phyloP scores from a whole-genome alignment of 2,113 vertebrate genomes.

The Cariama cristata region DNA sequence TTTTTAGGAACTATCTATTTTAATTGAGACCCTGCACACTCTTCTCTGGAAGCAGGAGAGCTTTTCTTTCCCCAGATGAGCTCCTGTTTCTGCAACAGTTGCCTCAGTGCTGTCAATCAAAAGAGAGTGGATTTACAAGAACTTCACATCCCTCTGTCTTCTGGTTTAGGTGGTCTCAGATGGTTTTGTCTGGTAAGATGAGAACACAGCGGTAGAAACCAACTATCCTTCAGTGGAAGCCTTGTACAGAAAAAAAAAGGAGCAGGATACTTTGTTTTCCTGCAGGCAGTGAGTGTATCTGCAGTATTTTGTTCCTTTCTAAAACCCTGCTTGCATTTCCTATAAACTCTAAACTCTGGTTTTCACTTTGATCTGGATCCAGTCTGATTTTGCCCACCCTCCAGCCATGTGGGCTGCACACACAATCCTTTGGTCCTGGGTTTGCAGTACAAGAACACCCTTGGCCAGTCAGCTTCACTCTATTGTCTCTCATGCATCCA shows the following conservation, averaged over 20 bases:
- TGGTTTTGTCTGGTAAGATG: neutral
- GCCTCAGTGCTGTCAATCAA: neutral
- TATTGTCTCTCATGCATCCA: accelerated
- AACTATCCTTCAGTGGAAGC: neutral
- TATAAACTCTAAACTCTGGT: accelerated
- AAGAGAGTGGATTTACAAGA: neutral
- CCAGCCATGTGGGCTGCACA: neutral
- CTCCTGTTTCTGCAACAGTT: neutral
- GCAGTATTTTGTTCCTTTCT: neutral
- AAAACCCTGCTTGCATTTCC: neutral
- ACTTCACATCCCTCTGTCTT: neutral
- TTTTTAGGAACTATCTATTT: neutral
- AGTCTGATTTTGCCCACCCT: neutral
- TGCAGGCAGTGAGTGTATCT: neutral
- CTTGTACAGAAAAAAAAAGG: neutral
- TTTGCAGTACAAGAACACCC: neutral
- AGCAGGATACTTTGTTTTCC: neutral
- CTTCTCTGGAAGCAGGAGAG: neutral
- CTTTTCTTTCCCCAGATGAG: neutral
- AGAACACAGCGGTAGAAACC: neutral
- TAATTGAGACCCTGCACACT: neutral
- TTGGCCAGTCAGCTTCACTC: neutral
- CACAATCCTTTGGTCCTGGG: neutral
- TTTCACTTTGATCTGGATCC: neutral
- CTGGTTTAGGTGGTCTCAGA: neutral